phyloP scores from a whole-genome alignment of 2,888 invertebrate genomes.

The Tiliacea citrago region DNA sequence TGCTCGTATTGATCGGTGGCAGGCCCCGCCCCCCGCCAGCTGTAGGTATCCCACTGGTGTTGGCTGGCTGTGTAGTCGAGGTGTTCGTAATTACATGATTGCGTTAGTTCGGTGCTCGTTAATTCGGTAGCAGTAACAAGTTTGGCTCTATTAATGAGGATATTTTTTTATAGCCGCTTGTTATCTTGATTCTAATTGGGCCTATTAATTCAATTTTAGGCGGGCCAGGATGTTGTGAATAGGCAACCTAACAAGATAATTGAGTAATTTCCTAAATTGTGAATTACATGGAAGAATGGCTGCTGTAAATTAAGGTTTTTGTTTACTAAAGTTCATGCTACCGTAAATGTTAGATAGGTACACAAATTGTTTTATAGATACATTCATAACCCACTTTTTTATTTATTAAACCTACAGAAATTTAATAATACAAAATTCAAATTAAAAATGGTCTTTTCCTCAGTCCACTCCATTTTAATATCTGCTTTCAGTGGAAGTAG shows the following conservation, averaged over 20 bases:
- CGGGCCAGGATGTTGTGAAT: constrained; percentile 61
- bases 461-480: neutral
- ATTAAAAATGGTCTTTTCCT: neutral
- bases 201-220: constrained; percentile 71
- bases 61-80: constrained; percentile 66
- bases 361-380: neutral
- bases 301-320: constrained; percentile 17
- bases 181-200: constrained; percentile 80
- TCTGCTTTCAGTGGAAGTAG: neutral
- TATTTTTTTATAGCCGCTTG: constrained; percentile 80
- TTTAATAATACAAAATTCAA: no score
- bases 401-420: neutral
- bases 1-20: constrained; percentile 81
- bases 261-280: constrained; percentile 36
- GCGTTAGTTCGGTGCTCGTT: constrained; percentile 82
- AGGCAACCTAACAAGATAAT: constrained; percentile 58
- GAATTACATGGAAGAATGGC: constrained; percentile 3
- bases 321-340: neutral
- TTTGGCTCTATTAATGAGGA: constrained; percentile 84
- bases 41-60: constrained; percentile 81
- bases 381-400: neutral
- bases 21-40: constrained; percentile 75
- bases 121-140: constrained; percentile 88
- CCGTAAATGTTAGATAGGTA: neutral
- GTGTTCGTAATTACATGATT: constrained; percentile 85